Conservation (phyloP, 2,797 vertebrate species). For the Bradypodion ventrale region DNA sequence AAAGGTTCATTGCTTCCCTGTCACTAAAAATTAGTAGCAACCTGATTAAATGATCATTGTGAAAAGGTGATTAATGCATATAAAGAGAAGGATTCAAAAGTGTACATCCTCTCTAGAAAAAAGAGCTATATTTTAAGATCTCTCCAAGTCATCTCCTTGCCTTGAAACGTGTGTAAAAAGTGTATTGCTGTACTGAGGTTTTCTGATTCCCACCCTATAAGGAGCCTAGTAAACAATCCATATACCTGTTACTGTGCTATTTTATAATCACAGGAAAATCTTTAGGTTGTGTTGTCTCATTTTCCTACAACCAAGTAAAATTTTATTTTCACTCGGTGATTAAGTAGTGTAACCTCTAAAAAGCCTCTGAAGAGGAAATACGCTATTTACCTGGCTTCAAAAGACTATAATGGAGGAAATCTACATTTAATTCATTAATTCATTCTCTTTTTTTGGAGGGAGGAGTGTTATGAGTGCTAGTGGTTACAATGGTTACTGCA, state of each 20-base stretch:
- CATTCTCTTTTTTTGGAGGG: too few species aligned
- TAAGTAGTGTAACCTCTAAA: slow-evolving; percentile 27
- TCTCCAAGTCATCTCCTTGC: background rate
- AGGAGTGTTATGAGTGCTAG: too few species aligned
- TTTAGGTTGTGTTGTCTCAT: background rate
- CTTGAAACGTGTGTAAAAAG: background rate
- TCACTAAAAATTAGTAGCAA: slow-evolving; percentile 14
- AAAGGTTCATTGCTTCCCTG: background rate
- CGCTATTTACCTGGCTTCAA: background rate
- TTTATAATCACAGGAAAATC: background rate
- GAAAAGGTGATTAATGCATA: background rate
- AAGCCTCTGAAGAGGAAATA: slow-evolving; percentile 14
- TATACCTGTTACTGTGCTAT: background rate
- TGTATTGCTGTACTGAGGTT: background rate
- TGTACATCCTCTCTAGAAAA: background rate
- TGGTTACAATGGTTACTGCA: too few species aligned
- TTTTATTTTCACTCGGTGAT: background rate
- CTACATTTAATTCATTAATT: slow-evolving; percentile 2
- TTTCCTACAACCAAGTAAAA: slow-evolving; percentile 7
- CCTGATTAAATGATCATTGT: background rate
- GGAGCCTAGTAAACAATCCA: background rate
- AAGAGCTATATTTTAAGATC: background rate
- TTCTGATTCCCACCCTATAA: background rate
- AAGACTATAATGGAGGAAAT: background rate
- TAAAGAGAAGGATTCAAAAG: background rate